A percentile compares a stretch with the other conserved stretches of the same genome.
These are phyloP conservation scores for Spea hammondii DNA, from an alignment of 2,797 vertebrate species.

Conservation along the genomic window DNA sequence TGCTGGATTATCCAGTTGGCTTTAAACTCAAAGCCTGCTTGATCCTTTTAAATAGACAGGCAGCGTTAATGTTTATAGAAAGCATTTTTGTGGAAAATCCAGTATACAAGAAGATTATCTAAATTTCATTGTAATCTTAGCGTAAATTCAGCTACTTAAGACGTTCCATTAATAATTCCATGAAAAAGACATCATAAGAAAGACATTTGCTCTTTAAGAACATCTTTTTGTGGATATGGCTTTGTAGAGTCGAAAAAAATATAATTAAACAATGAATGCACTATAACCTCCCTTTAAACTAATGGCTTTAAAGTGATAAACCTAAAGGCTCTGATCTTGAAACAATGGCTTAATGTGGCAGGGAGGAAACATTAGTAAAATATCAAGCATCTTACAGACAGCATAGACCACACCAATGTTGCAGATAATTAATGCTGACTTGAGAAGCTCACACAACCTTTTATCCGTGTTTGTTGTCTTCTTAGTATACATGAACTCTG, in stretches of 20 bases:
- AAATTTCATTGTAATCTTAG: constrained; percentile 42
- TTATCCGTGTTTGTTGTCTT: not conserved
- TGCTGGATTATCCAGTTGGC: constrained; percentile 37
- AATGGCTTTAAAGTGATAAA: constrained; percentile 2
- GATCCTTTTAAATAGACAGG: constrained; percentile 44
- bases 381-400: not conserved
- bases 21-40: constrained; percentile 45
- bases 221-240: not conserved
- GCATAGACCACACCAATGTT: not conserved
- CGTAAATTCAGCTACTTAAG: constrained; percentile 48
- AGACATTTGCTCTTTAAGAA: constrained; percentile 1
- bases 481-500: not conserved
- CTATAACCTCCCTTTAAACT: not conserved
- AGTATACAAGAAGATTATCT: constrained; percentile 44
- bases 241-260: not conserved
- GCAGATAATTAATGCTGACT: not conserved
- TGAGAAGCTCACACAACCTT: not conserved
- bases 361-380: not conserved
- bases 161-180: constrained; percentile 42
- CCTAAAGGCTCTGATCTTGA: not conserved
- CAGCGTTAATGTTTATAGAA: constrained; percentile 35
- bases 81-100: constrained; percentile 45
- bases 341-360: constrained; percentile 14
- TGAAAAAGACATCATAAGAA: constrained; percentile 8
- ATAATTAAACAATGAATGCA: constrained; percentile 11